Percentiles rank a stretch among this genome's conserved stretches.
These are phyloP conservation scores for Nyctalus aviator DNA, from an alignment of 2,797 vertebrate species.

Conservation along the genomic window DNA sequence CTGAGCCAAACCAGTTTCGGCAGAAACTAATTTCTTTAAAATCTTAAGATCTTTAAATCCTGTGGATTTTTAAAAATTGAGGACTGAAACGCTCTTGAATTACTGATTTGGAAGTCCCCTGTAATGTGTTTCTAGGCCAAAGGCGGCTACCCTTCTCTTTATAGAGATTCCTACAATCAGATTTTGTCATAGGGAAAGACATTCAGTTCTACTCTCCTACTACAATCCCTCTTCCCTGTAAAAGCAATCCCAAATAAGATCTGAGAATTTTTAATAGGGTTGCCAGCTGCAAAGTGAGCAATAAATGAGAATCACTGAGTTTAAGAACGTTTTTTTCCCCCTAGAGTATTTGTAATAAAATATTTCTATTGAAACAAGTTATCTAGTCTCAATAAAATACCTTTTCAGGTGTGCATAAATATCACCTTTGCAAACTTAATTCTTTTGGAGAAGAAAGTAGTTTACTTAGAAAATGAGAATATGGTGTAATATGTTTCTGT, in stretches of 20 bases:
- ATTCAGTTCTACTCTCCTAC: not conserved
- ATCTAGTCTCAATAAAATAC: not conserved
- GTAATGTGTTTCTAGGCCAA: no score
- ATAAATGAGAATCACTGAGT: not conserved
- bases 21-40: not conserved
- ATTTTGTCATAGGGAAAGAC: not conserved
- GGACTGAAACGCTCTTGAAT: not conserved
- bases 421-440: not conserved
- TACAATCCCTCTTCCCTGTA: no score
- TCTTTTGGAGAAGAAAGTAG: not conserved
- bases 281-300: not conserved
- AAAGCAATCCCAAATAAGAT: not conserved
- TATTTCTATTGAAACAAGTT: not conserved
- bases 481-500: not conserved
- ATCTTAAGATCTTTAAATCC: not conserved
- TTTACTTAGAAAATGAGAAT: not conserved
- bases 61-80: not conserved
- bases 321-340: no score
- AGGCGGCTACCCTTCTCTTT: not conserved
- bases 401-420: not conserved
- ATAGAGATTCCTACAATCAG: not conserved
- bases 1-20: no score
- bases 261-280: not conserved
- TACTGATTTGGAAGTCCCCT: not conserved
- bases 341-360: not conserved